Conservation (phyloP, 2,797 vertebrate genomes). For the Malurus leucopterus region DNA sequence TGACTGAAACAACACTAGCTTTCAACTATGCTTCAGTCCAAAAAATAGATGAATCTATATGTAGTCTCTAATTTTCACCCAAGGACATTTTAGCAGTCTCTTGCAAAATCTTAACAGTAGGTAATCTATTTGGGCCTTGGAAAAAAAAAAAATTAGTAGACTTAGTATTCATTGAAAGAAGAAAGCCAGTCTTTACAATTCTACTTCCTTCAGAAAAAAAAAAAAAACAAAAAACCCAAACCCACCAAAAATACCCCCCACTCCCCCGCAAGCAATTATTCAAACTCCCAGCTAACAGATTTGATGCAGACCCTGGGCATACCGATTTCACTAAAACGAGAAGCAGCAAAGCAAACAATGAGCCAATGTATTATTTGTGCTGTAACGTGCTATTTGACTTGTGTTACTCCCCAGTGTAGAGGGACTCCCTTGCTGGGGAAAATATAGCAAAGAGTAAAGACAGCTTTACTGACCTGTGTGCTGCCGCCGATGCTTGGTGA, state of each 20-base stretch:
- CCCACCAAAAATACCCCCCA: neutral
- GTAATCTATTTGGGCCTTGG: slow-evolving; percentile 24
- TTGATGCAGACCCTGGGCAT: neutral
- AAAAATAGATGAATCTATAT: slow-evolving; percentile 16
- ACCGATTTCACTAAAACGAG: neutral
- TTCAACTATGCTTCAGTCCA: neutral
- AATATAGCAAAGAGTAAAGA: slow-evolving; percentile 30
- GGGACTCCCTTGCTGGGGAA: slow-evolving; percentile 41
- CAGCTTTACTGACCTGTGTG: slow-evolving; percentile 88
- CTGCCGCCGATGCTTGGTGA: slow-evolving; percentile 95
- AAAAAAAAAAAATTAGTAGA: neutral
- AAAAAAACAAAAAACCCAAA: neutral
- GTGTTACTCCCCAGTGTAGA: neutral
- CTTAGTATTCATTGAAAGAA: neutral
- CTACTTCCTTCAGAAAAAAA: neutral
- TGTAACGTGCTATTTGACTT: slow-evolving; percentile 12
- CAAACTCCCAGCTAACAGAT: neutral
- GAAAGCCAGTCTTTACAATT: neutral
- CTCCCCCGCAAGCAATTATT: neutral
- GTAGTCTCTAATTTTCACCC: slow-evolving; percentile 5
- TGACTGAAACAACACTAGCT: slow-evolving; percentile 5
- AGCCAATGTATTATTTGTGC: neutral
- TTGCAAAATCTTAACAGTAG: slow-evolving; percentile 11
- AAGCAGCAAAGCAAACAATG: neutral
- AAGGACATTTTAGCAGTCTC: slow-evolving; percentile 6